Conservation (phyloP, 2,797 vertebrate genomes). For the Danio jaintianensis region DNA sequence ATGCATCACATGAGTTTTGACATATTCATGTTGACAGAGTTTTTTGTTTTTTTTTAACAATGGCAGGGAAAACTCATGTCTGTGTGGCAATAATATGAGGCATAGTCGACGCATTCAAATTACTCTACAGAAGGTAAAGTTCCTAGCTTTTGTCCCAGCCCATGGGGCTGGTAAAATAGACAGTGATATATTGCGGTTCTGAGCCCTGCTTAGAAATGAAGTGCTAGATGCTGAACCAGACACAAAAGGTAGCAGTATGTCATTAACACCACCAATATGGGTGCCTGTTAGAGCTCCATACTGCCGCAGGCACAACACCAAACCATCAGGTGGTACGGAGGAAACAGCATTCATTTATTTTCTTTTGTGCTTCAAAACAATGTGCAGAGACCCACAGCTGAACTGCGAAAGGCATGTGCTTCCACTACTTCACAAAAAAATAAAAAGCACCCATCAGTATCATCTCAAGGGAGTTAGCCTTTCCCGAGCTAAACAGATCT, state of each 20-base stretch:
- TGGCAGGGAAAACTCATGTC: too few relatives aligned
- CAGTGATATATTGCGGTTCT: slow-evolving; percentile 20
- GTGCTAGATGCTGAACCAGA: slow-evolving; percentile 32
- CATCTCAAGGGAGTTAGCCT: slow-evolving; percentile 30
- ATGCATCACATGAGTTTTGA: too few relatives aligned
- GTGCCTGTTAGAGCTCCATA: slow-evolving; percentile 19
- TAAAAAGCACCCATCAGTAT: slow-evolving; percentile 12
- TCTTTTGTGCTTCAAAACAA: slow-evolving; percentile 52
- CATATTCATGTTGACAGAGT: too few relatives aligned
- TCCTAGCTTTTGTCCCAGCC: slow-evolving; percentile 2
- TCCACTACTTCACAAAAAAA: not conserved
- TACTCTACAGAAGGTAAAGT: slow-evolving; percentile 3
- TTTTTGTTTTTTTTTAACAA: too few relatives aligned
- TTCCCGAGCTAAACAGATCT: slow-evolving; percentile 20
- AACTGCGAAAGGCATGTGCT: slow-evolving; percentile 19
- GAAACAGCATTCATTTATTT: slow-evolving; percentile 48
- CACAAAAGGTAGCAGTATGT: slow-evolving; percentile 22
- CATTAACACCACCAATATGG: slow-evolving; percentile 47
- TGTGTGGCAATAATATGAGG: slow-evolving; percentile 1
- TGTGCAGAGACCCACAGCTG: slow-evolving; percentile 28
- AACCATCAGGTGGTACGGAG: slow-evolving; percentile 40
- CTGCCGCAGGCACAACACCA: slow-evolving; percentile 15
- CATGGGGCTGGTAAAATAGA: slow-evolving; percentile 19
- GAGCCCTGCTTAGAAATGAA: slow-evolving; percentile 27
- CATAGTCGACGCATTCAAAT: slow-evolving; percentile 24